phyloP scores from a whole-genome alignment of 2,797 vertebrate genomes.

The Acanthis flammea region DNA sequence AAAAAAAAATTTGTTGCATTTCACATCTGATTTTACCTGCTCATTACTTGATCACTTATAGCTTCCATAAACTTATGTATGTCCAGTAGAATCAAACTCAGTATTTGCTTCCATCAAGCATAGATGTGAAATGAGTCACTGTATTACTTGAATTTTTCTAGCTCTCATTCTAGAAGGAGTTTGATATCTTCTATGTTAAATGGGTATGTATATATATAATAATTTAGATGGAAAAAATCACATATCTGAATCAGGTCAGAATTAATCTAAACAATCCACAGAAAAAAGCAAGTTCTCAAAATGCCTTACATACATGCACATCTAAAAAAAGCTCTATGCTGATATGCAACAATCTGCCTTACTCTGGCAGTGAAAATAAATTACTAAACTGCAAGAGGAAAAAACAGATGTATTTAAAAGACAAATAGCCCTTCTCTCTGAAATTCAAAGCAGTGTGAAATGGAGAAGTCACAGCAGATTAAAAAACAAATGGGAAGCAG shows the following conservation, averaged over 20 bases:
- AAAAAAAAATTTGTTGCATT: neutral
- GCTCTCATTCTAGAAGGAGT: neutral
- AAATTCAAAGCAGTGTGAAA: conserved; percentile 25
- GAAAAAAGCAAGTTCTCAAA: neutral
- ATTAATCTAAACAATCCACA: neutral
- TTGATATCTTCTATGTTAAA: neutral
- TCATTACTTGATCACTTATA: neutral
- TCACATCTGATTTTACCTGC: neutral
- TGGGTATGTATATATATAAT: neutral
- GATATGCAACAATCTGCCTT: neutral
- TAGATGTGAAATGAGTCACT: neutral
- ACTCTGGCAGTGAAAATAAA: conserved; percentile 4
- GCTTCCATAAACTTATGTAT: neutral
- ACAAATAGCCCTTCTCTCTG: neutral
- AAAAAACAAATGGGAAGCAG: conserved; percentile 10
- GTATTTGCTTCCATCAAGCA: neutral
- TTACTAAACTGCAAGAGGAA: neutral
- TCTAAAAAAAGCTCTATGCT: neutral
- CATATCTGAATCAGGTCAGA: neutral
- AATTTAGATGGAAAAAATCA: neutral
- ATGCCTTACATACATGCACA: neutral
- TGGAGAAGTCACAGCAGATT: conserved; percentile 26
- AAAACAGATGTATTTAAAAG: neutral
- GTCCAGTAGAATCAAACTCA: neutral
- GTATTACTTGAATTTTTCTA: neutral